phyloP scores from a whole-genome alignment of 2,797 vertebrate species.

The Anabas testudineus region DNA sequence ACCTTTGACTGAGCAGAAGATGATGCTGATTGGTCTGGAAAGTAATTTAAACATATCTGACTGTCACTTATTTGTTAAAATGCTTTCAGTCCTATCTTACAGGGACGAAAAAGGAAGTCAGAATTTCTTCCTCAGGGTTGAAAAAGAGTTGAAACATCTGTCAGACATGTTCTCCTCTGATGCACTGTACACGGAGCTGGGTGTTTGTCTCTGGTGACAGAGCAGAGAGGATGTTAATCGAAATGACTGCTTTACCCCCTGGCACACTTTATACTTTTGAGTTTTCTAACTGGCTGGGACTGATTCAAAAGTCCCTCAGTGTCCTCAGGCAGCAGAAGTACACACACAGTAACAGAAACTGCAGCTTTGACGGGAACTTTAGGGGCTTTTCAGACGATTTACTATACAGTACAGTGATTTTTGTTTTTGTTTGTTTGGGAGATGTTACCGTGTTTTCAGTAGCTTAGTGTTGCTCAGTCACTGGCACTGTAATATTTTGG shows the following conservation, averaged over 20 bases:
- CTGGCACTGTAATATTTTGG: too few species aligned
- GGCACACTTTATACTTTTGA: conserved; percentile 12
- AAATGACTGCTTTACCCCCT: neutral
- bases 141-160: neutral
- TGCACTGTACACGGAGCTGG: conserved; percentile 17
- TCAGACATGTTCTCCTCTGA: conserved; percentile 7
- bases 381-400: too few species aligned
- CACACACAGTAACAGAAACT: neutral
- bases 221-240: conserved; percentile 27
- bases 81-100: neutral
- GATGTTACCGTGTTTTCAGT: too few species aligned
- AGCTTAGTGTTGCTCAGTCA: too few species aligned
- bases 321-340: neutral
- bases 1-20: neutral
- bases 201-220: conserved; percentile 36
- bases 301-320: neutral
- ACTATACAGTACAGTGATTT: too few species aligned
- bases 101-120: neutral
- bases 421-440: too few species aligned
- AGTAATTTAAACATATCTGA: neutral
- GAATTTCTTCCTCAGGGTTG: neutral
- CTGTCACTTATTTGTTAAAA: neutral
- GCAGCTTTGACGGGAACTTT: neutral
- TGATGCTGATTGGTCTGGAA: neutral
- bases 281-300: neutral